Evolutionary conservation across 2,888 invertebrate species (phyloP), one percentile per base, ranked within the genome.

Genomic region (Cacoxenus indagator): DNA sequence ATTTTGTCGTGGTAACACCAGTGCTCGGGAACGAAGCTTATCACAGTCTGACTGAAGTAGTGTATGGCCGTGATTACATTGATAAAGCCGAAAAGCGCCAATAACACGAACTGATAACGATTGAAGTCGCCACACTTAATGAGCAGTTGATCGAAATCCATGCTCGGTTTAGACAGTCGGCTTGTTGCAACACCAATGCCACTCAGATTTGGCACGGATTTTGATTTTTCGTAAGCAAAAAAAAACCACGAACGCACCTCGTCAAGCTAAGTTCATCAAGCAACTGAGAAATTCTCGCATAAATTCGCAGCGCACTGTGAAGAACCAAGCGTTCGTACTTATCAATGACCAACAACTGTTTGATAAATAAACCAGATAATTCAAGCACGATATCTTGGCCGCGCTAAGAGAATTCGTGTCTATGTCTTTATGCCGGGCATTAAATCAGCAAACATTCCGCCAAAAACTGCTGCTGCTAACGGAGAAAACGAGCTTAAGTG

Each of bases 1-100:
- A 86, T 65, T 67, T 83, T 78, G 19, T 86, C 79, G 64, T 86
- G 84, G 59, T 85, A 84, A 59, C 87, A 87, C 86, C 87, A 87
- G 76, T 89, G 87, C 43, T 88, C 86, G n/a, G 90, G 90, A 45
- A 89, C 85, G 45, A 90, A 86, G 74, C 89, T 90, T 62, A 90
- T 90, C 74, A 91, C 90, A 46, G 90, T 90, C 81, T 91, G 90
- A 8, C 90, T 90, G 77, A 90, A 91, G 78, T 90, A 90, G 76
- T 91, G 90, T 83, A 90, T 90, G 1, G 90, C 89, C 1, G 90
- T 88, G 24, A 90, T 81, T 2, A 90, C 76, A 81, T 91, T 90
- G 46, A 90, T 89, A 9, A 89, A 73, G 64, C 89, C 89, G 75
- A 90, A 91, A 1, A 90, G 81, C 1, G 83, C 79, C 82, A 91